phyloP scores from a whole-genome alignment of 2,113 vertebrate genomes.

The Pterocles burchelli region DNA sequence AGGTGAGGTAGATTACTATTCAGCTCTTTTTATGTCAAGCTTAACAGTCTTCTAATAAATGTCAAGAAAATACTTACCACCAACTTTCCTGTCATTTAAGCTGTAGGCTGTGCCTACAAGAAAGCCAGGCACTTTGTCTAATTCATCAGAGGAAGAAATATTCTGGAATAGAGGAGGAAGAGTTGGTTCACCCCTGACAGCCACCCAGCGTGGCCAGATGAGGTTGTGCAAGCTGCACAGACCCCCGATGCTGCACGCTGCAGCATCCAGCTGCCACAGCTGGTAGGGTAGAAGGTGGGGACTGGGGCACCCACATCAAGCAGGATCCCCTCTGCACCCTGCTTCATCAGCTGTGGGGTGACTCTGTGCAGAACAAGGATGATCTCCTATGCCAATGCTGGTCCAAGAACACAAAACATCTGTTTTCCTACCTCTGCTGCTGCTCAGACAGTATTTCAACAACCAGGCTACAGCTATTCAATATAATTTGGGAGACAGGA shows the following conservation, averaged over 20 bases:
- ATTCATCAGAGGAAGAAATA: not conserved
- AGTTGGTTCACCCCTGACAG: not conserved
- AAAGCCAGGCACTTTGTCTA: not conserved
- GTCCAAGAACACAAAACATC: not conserved
- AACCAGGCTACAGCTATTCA: not conserved
- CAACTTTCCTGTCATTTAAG: not conserved
- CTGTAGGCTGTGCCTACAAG: not conserved
- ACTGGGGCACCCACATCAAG: accelerated
- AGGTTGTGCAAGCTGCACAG: not conserved
- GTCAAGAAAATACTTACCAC: not conserved
- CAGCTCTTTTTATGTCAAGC: not conserved
- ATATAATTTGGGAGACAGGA: not conserved
- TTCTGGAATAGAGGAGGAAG: slow-evolving; percentile 4
- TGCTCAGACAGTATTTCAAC: not conserved
- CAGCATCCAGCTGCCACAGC: not conserved
- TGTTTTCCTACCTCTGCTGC: not conserved
- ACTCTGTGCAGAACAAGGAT: not conserved
- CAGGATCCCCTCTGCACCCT: not conserved
- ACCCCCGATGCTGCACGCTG: not conserved
- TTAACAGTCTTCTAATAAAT: not conserved
- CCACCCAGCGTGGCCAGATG: not conserved
- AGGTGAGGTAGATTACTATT: slow-evolving; percentile 1
- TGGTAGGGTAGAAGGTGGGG: not conserved
- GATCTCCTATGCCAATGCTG: not conserved
- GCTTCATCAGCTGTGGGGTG: not conserved